A percentile compares a stretch with the other conserved stretches of the same genome.
Conservation (phyloP, 2,888 invertebrate genomes). For the Oscheius sp. region DNA sequence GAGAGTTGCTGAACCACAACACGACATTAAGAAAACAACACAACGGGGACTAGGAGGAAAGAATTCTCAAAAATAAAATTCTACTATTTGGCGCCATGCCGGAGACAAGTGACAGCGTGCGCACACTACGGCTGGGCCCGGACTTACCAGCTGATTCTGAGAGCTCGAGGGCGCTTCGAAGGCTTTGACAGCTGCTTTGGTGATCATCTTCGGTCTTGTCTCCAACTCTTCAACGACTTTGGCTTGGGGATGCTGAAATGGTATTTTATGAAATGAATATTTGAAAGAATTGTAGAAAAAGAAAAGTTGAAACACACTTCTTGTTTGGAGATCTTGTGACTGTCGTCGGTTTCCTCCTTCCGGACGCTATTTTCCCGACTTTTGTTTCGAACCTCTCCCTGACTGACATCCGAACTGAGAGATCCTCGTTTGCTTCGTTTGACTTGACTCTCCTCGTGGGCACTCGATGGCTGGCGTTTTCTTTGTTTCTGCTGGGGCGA, state of each 20-base stretch:
- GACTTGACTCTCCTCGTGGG: background rate
- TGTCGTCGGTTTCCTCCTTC: slow-evolving; percentile 6
- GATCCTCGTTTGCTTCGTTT: slow-evolving; percentile 22
- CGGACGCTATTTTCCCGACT: slow-evolving; percentile 9
- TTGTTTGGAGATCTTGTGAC: too few relatives aligned
- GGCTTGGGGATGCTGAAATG: background rate
- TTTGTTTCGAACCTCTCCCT: background rate
- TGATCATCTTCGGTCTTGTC: slow-evolving; percentile 1
- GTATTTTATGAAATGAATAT: background rate
- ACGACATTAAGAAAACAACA: slow-evolving; percentile 18
- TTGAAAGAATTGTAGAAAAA: too few relatives aligned
- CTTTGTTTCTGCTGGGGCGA: slow-evolving; percentile 3
- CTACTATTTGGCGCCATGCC: background rate
- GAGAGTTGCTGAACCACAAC: slow-evolving; percentile 21
- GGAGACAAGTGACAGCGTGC: slow-evolving; percentile 16
- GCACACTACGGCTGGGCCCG: background rate
- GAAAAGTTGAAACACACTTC: too few relatives aligned
- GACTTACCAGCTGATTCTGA: background rate
- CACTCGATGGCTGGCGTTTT: slow-evolving; percentile 13
- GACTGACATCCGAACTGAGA: slow-evolving; percentile 11
- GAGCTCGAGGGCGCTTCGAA: slow-evolving; percentile 21
- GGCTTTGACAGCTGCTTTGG: slow-evolving; percentile 30
- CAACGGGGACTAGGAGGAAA: background rate
- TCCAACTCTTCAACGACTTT: too few relatives aligned
- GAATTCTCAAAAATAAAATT: too few relatives aligned